Evolutionary conservation across 2,888 invertebrate species (phyloP).

Genomic region (Neocrepidodera transversa): DNA sequence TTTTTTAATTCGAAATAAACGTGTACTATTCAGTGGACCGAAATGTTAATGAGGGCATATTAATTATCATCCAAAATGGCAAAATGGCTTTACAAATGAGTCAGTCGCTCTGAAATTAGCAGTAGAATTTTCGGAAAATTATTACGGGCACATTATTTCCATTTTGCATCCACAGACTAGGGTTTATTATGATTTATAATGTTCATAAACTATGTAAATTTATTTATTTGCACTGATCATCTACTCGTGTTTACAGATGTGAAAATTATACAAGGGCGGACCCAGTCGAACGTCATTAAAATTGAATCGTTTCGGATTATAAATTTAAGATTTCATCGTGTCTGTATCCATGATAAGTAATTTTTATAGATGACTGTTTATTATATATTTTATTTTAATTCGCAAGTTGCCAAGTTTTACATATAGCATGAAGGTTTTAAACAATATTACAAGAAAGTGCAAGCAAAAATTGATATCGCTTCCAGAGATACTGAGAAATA

Average conservation of each 20-base stretch:
- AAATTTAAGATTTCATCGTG: no score
- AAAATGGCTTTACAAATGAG: constrained; percentile 35
- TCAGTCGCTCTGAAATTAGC: constrained; percentile 37
- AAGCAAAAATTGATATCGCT: no score
- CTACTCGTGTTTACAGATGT: constrained; percentile 34
- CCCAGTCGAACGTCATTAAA: constrained; percentile 23
- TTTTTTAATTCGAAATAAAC: constrained; percentile 12
- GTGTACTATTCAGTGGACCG: constrained; percentile 10
- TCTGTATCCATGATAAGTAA: no score
- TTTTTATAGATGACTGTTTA: no score
- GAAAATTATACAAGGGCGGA: constrained; percentile 32
- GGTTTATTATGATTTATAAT: constrained; percentile 40
- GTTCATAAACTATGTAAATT: constrained; percentile 39
- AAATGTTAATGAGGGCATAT: constrained; percentile 36
- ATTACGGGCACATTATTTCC: constrained; percentile 36
- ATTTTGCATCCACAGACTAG: constrained; percentile 28
- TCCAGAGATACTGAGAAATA: no score
- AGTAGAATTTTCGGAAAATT: constrained; percentile 38
- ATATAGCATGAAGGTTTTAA: no score
- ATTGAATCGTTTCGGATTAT: constrained; percentile 23
- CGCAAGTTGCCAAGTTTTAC: no score
- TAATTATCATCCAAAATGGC: constrained; percentile 32
- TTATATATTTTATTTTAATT: no score
- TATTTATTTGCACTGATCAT: constrained; percentile 31
- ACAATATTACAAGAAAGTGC: no score